These are phyloP conservation scores for Disparrhopalites patrizii DNA, from an alignment of 2,888 invertebrate species.

Conservation along the genomic window DNA sequence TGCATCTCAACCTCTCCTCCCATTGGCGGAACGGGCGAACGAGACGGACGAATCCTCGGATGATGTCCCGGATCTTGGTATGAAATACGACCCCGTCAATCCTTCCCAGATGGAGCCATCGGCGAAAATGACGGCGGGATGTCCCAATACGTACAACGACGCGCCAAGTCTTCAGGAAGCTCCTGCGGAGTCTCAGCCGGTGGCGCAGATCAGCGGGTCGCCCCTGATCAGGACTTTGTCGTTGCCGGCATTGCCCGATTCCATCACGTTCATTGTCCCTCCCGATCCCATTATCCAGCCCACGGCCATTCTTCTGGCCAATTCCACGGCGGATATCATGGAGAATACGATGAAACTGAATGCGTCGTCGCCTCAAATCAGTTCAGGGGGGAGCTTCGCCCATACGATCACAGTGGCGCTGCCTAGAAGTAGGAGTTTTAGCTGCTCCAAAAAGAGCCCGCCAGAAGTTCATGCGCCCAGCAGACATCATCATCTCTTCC, in stretches of 20 bases:
- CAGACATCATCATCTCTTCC: conserved; percentile 41
- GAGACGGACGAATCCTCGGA: too few relatives aligned
- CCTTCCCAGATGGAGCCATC: too few relatives aligned
- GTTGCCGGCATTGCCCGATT: conserved; percentile 43
- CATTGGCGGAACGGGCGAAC: too few relatives aligned
- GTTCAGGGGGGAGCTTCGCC: not conserved
- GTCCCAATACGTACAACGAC: too few relatives aligned
- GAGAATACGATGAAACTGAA: conserved; percentile 30
- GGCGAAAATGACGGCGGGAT: too few relatives aligned
- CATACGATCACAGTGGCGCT: conserved; percentile 1
- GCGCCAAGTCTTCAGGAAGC: too few relatives aligned
- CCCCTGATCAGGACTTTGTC: conserved; percentile 42
- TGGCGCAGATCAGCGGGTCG: conserved; percentile 5
- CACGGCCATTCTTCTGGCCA: conserved; percentile 35
- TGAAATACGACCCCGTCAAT: too few relatives aligned
- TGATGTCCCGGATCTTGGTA: too few relatives aligned
- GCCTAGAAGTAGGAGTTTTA: conserved; percentile 42
- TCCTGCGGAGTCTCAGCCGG: too few relatives aligned
- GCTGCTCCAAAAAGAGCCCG: conserved; percentile 40
- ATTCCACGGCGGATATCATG: conserved; percentile 34
- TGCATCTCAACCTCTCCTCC: too few relatives aligned
- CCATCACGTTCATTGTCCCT: conserved; percentile 40
- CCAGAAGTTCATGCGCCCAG: conserved; percentile 27
- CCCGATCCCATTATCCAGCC: conserved; percentile 37
- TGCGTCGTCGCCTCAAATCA: conserved; percentile 35